phyloP scores from a whole-genome alignment of 2,888 invertebrate species.

The Clusia tigrina region DNA sequence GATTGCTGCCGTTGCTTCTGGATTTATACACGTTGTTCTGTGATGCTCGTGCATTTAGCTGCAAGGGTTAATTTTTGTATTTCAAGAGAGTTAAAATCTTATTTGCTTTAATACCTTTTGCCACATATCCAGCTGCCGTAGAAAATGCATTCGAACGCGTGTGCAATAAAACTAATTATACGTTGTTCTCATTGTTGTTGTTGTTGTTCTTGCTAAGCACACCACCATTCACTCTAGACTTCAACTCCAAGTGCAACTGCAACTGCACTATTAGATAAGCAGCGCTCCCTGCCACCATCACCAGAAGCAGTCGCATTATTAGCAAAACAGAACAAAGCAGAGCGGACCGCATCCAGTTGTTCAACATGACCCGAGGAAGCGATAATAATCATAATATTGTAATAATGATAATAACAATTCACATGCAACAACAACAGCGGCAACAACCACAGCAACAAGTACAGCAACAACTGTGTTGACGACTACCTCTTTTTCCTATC shows the following conservation, averaged over 20 bases:
- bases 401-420: conserved; percentile 7
- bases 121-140: neutral
- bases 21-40: conserved; percentile 21
- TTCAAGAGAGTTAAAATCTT: neutral
- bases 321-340: neutral
- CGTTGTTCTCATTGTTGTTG: conserved; percentile 10
- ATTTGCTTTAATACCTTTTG: neutral
- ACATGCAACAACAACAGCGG: neutral
- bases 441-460: too few relatives aligned
- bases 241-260: neutral
- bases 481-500: neutral
- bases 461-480: neutral
- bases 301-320: neutral
- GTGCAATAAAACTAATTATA: conserved; percentile 27
- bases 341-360: neutral
- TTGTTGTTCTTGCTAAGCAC: too few relatives aligned
- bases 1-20: conserved; percentile 29
- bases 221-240: too few relatives aligned
- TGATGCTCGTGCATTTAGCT: conserved; percentile 38
- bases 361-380: neutral
- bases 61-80: conserved; percentile 50
- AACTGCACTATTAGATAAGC: neutral
- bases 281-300: neutral
- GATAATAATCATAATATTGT: conserved; percentile 7
- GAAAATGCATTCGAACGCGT: conserved; percentile 17